phyloP scores from a whole-genome alignment of 1,140 invertebrate species.

The Periplaneta americana region DNA sequence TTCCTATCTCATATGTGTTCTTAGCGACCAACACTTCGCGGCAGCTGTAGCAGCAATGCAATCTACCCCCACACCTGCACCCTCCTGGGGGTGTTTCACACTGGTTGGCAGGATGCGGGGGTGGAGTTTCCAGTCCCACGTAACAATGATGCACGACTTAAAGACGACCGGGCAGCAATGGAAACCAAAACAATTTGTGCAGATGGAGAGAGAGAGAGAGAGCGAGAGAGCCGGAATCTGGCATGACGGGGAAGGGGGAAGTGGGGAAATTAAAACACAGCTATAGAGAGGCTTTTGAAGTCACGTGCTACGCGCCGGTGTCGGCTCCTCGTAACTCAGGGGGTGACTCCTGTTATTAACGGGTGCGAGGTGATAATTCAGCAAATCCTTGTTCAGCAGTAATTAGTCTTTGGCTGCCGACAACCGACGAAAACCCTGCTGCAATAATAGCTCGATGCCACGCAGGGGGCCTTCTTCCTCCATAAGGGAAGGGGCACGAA shows the following conservation, averaged over 20 bases:
- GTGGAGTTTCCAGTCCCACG: neutral
- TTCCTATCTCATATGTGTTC: too few species aligned
- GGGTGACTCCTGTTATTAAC: neutral
- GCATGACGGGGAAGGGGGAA: neutral
- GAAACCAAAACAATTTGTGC: neutral
- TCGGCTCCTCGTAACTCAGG: neutral
- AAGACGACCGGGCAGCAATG: neutral
- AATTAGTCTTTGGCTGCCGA: neutral
- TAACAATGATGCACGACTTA: neutral
- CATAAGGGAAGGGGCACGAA: neutral
- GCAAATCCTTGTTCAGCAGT: neutral
- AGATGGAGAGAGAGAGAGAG: too few species aligned
- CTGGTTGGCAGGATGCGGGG: neutral
- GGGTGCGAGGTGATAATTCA: neutral
- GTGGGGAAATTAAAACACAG: neutral
- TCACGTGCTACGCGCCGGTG: neutral
- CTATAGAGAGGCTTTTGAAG: neutral
- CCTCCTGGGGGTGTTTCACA: too few species aligned
- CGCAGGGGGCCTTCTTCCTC: neutral
- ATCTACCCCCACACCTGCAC: too few species aligned
- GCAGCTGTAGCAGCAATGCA: too few species aligned
- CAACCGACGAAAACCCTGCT: neutral
- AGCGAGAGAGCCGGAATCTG: too few species aligned
- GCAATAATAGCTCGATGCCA: neutral
- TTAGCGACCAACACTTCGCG: too few species aligned